A percentile compares a stretch with the other conserved stretches of the same genome.
These are phyloP conservation scores for Punctoribates punctum DNA, from an alignment of 2,888 invertebrate genomes.

Conservation along the genomic window DNA sequence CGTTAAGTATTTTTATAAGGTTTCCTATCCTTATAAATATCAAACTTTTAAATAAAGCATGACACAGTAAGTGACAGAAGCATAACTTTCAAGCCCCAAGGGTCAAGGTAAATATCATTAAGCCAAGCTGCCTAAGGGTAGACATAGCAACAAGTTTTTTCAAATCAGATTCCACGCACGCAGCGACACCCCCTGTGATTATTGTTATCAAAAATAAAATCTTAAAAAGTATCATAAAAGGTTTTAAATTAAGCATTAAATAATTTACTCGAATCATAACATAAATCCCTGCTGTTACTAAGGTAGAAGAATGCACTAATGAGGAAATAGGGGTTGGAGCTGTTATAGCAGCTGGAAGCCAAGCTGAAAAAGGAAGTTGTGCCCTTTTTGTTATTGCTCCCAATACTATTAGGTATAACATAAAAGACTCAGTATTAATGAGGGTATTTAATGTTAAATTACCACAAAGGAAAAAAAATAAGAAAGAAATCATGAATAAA, in stretches of 20 bases:
- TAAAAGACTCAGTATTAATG: too few species aligned
- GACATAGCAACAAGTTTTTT: constrained; percentile 76
- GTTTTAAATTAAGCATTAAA: constrained; percentile 56
- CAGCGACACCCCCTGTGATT: constrained; percentile 52
- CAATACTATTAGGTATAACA: too few species aligned
- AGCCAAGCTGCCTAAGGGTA: constrained; percentile 69
- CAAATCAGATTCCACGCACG: constrained; percentile 59
- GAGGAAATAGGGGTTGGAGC: constrained; percentile 73
- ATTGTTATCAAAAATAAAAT: constrained; percentile 55
- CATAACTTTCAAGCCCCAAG: constrained; percentile 60
- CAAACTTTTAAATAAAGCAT: constrained; percentile 72
- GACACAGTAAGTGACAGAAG: constrained; percentile 69
- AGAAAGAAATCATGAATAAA: constrained; percentile 54
- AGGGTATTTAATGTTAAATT: too few species aligned
- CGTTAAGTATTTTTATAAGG: constrained; percentile 64
- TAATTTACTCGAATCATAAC: constrained; percentile 67
- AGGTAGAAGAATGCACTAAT: constrained; percentile 72
- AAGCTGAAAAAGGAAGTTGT: constrained; percentile 74
- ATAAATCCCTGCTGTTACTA: constrained; percentile 72
- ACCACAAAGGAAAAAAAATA: background rate
- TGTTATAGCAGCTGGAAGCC: constrained; percentile 70
- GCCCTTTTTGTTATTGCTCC: constrained; percentile 72
- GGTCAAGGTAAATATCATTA: constrained; percentile 66
- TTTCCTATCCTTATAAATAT: constrained; percentile 69
- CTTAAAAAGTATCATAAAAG: constrained; percentile 56